These are phyloP conservation scores for Anguilla japonica DNA, from an alignment of 2,113 vertebrate species.

Conservation along the genomic window DNA sequence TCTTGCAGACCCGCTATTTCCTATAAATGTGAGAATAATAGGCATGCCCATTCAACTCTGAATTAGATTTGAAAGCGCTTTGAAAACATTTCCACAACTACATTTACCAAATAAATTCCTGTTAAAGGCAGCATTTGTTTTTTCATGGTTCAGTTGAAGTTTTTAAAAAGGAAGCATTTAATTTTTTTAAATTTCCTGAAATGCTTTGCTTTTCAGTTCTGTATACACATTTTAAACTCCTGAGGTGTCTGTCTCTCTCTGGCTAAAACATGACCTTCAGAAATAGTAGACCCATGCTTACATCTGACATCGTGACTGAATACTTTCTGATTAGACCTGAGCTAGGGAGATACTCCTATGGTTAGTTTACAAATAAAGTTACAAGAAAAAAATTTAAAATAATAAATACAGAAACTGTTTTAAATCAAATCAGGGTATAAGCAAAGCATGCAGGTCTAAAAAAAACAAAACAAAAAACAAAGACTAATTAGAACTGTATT, in stretches of 20 bases:
- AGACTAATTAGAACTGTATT: slow-evolving; percentile 79
- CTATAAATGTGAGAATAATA: not conserved
- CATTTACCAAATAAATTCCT: not conserved
- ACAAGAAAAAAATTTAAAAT: slow-evolving; percentile 42
- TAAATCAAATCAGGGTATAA: slow-evolving; percentile 89
- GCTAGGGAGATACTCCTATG: slow-evolving; percentile 73
- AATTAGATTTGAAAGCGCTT: not conserved
- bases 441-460: slow-evolving; percentile 99
- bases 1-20: slow-evolving; percentile 22
- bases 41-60: not conserved
- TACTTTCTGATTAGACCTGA: slow-evolving; percentile 74
- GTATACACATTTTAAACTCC: slow-evolving; percentile 51
- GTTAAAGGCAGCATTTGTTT: not conserved
- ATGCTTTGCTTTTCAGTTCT: slow-evolving; percentile 75
- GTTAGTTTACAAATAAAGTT: slow-evolving; percentile 84
- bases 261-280: slow-evolving; percentile 71
- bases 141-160: not conserved
- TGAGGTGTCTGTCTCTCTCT: slow-evolving; percentile 44
- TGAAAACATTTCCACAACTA: not conserved
- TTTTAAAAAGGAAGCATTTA: slow-evolving; percentile 67
- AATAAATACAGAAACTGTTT: slow-evolving; percentile 70
- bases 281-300: slow-evolving; percentile 85
- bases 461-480: slow-evolving; percentile 61
- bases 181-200: slow-evolving; percentile 68
- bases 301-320: slow-evolving; percentile 75